Base-by-base conservation (phyloP, 2,797 vertebrate species). In the Sylvia borin region DNA sequence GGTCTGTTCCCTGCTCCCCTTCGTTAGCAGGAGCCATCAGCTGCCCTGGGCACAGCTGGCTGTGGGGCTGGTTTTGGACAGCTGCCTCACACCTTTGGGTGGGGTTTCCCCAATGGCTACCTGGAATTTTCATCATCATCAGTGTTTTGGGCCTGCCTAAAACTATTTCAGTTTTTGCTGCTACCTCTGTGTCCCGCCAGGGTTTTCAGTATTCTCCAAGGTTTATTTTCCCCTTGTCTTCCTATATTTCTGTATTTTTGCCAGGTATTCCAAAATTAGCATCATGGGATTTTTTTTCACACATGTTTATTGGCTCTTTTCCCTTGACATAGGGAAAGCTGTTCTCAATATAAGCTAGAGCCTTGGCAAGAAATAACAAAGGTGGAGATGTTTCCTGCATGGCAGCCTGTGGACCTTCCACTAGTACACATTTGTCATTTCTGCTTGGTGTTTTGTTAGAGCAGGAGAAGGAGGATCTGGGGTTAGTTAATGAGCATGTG, bases 261-360 rank as follows among this genome's bases (percentile, higher is more conserved):
- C 66, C 38, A 92, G 84, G 88, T 75, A 48, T 90, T 91, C 78
- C 70, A 67, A 81, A 87, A 85, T 95, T 85, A 92, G 58, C 57
- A 79, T 68, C 20, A 2, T 75, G 40, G 1, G 2, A 7, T 8
- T 38, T 73, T 76, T 77, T 83, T 62, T 6, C 40, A 26, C 54
- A n/a, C 19, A 0, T 79, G 42, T 72, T 92, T 92, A 31, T 88
- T 82, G 77, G 54, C 67, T 87, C 48, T 47, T 90, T 90, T 85
- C 57, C 68, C 29, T 76, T 79, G 36, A 61, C 40, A 25, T 1
- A 51, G 81, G 53, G 53, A 89, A 92, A 54, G 24, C 66, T 74
- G 55, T 90, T 89, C 20, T 76, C 34, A 70, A 13, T 88, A 60
- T 70, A 89, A 70, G 9, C 71, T 55, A 13, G 22, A 85, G 42